Evolutionary conservation across 2,113 vertebrate genomes (phyloP).

Genomic region (Tapirus terrestris): DNA sequence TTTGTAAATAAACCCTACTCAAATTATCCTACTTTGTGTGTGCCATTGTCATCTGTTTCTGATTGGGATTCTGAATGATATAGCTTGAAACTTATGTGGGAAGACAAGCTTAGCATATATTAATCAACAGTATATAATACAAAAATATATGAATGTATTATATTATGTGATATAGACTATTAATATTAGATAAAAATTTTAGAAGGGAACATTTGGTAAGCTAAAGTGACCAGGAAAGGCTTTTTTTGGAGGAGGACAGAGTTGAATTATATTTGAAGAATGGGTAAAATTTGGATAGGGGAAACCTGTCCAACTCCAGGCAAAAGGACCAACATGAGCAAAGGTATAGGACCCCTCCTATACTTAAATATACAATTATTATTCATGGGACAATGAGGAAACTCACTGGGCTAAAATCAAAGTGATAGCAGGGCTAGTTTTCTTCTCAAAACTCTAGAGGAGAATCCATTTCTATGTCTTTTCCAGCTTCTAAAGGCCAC

Average conservation of each 20-base stretch:
- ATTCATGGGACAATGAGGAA: neutral
- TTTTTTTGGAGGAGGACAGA: neutral
- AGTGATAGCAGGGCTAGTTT: neutral
- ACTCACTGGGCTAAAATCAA: neutral
- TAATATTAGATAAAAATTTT: neutral
- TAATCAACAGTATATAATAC: neutral
- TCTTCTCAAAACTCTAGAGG: neutral
- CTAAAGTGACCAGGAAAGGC: neutral
- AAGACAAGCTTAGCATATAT: neutral
- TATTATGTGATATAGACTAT: neutral
- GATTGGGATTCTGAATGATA: neutral
- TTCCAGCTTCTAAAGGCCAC: neutral
- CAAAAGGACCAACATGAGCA: neutral
- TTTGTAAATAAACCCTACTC: neutral
- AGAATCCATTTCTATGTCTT: neutral
- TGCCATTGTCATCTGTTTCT: neutral
- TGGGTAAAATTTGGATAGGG: neutral
- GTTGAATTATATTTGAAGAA: neutral
- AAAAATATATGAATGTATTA: neutral
- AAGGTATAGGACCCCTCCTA: neutral
- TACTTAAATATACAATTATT: neutral
- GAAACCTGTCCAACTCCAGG: neutral
- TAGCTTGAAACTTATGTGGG: neutral
- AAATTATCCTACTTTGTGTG: neutral
- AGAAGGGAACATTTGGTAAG: neutral